These are phyloP conservation scores for Larimichthys crocea DNA, from an alignment of 2,113 vertebrate species.

Conservation along the genomic window DNA sequence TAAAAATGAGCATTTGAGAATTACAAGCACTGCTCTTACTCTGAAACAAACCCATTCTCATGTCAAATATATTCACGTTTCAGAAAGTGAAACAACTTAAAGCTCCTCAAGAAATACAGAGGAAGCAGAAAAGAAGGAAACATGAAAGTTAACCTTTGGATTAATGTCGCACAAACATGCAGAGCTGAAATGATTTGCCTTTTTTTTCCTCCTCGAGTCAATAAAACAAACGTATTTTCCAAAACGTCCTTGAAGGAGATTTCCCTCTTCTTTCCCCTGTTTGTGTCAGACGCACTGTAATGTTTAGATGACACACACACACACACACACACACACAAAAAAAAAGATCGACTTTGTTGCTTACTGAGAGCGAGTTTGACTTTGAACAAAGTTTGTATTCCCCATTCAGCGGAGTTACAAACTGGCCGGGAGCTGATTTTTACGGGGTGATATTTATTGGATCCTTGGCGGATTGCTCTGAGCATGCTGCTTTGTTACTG, in stretches of 20 bases:
- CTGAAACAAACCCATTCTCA: not conserved
- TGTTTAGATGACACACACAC: not conserved
- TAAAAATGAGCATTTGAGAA: not conserved
- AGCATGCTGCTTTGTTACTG: conserved; percentile 71
- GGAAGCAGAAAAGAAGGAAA: not conserved
- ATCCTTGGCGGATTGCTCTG: conserved; percentile 70
- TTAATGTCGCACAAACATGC: not conserved
- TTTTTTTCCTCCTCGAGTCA: not conserved
- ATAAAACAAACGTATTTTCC: not conserved
- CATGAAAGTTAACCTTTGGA: not conserved
- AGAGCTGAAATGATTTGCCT: not conserved
- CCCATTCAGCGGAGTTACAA: conserved; percentile 40
- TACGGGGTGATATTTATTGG: conserved; percentile 77
- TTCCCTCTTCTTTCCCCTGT: not conserved
- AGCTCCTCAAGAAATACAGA: not conserved
- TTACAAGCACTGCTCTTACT: not conserved
- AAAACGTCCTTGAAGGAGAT: not conserved
- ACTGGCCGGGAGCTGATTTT: conserved; percentile 69
- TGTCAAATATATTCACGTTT: conserved; percentile 12
- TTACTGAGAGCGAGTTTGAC: conserved; percentile 55
- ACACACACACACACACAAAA: not conserved
- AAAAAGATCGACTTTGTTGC: conserved; percentile 24
- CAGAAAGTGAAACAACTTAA: not conserved
- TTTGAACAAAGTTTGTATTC: conserved; percentile 72
- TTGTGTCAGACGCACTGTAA: not conserved